Conservation (phyloP, 2,113 vertebrate genomes). For the Hemibagrus wyckioides region DNA sequence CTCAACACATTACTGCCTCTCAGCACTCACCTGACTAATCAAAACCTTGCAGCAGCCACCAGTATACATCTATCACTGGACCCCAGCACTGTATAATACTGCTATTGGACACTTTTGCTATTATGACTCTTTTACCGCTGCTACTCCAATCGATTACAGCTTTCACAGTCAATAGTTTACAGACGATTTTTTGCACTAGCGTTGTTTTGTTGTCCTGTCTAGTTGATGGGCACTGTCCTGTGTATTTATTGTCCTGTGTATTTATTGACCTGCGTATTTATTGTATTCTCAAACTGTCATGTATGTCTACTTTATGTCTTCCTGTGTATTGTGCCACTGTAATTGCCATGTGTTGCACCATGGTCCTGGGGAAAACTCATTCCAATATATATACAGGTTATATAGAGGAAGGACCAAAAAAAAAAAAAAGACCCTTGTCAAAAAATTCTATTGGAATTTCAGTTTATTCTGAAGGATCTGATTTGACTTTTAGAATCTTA, state of each 20-base stretch:
- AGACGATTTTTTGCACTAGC: not conserved
- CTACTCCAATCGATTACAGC: not conserved
- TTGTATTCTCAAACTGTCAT: not conserved
- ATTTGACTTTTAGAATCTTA: too few relatives aligned
- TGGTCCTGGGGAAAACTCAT: not conserved
- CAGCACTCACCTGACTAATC: conserved; percentile 4
- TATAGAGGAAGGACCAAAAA: not conserved
- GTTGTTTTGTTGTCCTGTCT: not conserved
- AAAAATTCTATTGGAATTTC: too few relatives aligned
- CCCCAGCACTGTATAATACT: not conserved
- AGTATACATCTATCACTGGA: not conserved
- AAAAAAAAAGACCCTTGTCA: not conserved
- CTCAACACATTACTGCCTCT: not conserved
- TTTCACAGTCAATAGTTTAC: not conserved
- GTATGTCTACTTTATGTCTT: not conserved
- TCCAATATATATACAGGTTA: not conserved
- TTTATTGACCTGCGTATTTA: not conserved
- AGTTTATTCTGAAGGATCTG: too few relatives aligned
- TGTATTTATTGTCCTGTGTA: not conserved
- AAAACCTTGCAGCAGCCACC: not conserved
- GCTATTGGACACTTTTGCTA: not conserved
- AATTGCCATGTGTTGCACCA: not conserved
- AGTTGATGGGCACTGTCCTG: not conserved
- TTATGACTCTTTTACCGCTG: not conserved
- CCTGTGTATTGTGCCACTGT: not conserved